Percentiles rank a stretch among this genome's conserved stretches.
Conservation (phyloP, 2,797 vertebrate species). For the Crocidura indochinensis region DNA sequence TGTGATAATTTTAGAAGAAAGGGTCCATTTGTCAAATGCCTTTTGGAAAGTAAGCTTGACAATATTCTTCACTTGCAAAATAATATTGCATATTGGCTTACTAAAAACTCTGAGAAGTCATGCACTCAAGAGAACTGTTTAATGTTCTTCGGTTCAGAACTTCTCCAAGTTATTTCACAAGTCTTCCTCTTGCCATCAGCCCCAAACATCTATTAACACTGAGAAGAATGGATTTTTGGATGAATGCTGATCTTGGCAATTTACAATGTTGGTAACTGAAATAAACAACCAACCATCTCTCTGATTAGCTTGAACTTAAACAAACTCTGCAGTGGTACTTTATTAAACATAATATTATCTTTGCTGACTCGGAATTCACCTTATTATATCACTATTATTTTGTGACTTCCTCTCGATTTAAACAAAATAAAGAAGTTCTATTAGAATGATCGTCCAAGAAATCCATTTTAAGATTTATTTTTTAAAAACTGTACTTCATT, state of each 20-base stretch:
- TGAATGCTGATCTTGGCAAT: neutral
- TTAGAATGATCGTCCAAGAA: constrained; percentile 28
- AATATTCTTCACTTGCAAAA: neutral
- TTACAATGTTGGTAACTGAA: constrained; percentile 1
- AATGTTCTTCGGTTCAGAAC: constrained; percentile 46
- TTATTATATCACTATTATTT: neutral
- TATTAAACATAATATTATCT: neutral
- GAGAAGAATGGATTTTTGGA: constrained; percentile 41
- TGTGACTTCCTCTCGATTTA: neutral
- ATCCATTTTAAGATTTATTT: neutral
- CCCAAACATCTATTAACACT: constrained; percentile 23
- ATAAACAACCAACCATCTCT: neutral
- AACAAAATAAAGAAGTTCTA: neutral
- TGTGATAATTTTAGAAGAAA: constrained; percentile 55
- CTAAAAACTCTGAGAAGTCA: constrained; percentile 57
- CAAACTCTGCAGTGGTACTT: neutral
- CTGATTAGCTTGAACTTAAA: neutral
- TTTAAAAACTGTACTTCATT: constrained; percentile 1
- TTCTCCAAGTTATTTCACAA: constrained; percentile 35
- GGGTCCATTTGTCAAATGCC: constrained; percentile 70
- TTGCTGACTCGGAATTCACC: constrained; percentile 30
- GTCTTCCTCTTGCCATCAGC: too few relatives aligned
- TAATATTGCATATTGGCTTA: neutral
- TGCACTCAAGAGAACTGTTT: constrained; percentile 12
- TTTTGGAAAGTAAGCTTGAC: constrained; percentile 38